These are phyloP conservation scores for Neodiprion lecontei DNA, from an alignment of 1,140 invertebrate genomes.

Conservation along the genomic window DNA sequence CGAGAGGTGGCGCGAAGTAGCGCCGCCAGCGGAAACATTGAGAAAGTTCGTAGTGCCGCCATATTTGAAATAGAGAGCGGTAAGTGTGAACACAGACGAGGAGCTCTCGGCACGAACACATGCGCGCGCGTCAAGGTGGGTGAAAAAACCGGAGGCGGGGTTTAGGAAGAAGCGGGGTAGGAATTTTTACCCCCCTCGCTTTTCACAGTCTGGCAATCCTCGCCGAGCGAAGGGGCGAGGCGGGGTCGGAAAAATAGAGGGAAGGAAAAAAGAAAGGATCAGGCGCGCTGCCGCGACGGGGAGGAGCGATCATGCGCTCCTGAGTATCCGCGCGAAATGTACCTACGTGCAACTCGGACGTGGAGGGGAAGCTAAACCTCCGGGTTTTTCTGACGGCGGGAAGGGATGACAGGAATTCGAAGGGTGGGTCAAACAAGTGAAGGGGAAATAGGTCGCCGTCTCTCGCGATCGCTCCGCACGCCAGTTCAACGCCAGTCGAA, in stretches of 20 bases:
- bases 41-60: slow-evolving; percentile 31
- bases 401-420: slow-evolving; percentile 2
- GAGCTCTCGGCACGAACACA: slow-evolving; percentile 17
- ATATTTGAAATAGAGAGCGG: slow-evolving; percentile 13
- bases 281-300: slow-evolving; percentile 16
- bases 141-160: background rate
- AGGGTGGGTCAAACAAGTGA: background rate
- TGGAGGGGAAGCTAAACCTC: background rate
- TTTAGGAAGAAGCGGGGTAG: background rate
- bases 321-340: background rate
- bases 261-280: background rate
- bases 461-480: background rate
- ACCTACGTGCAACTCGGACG: background rate
- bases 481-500: slow-evolving; percentile 6
- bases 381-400: slow-evolving; percentile 16
- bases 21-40: slow-evolving; percentile 13
- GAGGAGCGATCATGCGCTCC: slow-evolving; percentile 16
- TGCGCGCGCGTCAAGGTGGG: slow-evolving; percentile 35
- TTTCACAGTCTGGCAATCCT: slow-evolving; percentile 16
- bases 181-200: slow-evolving; percentile 27
- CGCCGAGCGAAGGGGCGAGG: slow-evolving; percentile 28
- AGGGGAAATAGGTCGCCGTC: slow-evolving; percentile 6
- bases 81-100: slow-evolving; percentile 19
- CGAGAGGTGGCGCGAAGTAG: background rate
- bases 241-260: slow-evolving; percentile 49